These are phyloP conservation scores for Sus scrofa DNA, from an alignment of 2,113 vertebrate species.

Conservation along the genomic window DNA sequence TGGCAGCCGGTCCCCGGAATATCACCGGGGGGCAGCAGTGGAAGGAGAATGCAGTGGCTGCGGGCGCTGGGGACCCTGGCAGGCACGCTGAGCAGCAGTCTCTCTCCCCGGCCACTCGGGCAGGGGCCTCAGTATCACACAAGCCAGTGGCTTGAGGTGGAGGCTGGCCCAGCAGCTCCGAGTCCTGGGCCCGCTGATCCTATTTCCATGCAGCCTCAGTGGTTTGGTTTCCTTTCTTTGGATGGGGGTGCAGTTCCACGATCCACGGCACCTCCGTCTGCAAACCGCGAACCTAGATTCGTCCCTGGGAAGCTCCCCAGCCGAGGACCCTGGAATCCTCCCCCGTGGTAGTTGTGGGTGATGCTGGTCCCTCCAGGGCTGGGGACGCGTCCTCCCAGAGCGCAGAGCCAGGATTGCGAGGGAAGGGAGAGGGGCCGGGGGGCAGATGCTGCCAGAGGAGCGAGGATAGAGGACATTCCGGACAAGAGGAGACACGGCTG, in stretches of 20 bases:
- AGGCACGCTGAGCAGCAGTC: fast-evolving
- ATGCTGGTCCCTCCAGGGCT: not conserved
- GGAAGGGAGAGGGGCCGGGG: not conserved
- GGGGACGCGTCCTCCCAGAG: not conserved
- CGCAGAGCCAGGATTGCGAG: fast-evolving
- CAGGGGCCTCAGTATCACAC: not conserved
- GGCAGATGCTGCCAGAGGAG: not conserved
- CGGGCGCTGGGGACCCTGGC: fast-evolving
- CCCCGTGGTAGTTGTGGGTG: fast-evolving
- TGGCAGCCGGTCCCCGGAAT: not conserved
- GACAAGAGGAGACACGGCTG: constrained; percentile 62
- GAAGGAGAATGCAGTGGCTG: not conserved
- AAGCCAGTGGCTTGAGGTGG: not conserved
- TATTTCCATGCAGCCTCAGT: fast-evolving
- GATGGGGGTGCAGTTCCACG: fast-evolving
- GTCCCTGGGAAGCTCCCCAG: not conserved
- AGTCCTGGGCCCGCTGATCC: not conserved
- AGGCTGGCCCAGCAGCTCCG: fast-evolving
- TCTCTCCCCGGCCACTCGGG: not conserved
- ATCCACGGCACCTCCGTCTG: fast-evolving
- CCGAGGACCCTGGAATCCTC: fast-evolving
- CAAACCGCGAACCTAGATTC: fast-evolving
- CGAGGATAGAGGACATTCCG: constrained; percentile 52
- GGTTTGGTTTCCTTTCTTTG: too few species aligned
- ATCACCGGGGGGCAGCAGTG: not conserved